Conservation (phyloP, 2,113 vertebrate species). For the Hippocampus comes region DNA sequence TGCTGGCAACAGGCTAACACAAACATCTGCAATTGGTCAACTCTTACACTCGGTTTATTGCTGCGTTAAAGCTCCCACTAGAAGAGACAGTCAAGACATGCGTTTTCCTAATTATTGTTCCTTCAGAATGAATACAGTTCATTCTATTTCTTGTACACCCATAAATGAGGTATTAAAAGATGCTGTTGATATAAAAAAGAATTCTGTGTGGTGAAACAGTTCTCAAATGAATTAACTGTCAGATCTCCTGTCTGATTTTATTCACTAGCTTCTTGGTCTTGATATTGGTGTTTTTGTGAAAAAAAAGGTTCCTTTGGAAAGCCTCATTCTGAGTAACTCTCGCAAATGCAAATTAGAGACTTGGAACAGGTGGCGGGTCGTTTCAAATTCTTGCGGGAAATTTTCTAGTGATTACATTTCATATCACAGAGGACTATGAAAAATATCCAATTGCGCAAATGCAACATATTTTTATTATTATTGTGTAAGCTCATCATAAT, state of each 20-base stretch:
- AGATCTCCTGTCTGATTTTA: too few species aligned
- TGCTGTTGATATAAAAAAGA: background rate
- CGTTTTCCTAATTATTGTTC: background rate
- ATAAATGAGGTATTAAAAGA: background rate
- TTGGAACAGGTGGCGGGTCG: background rate
- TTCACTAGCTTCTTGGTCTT: background rate
- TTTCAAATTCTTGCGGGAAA: background rate
- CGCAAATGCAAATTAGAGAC: background rate
- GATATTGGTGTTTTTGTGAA: background rate
- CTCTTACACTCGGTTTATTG: conserved; percentile 27
- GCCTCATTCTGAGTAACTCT: background rate
- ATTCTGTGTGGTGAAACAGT: too few species aligned
- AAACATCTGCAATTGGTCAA: conserved; percentile 46
- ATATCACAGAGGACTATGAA: too few species aligned
- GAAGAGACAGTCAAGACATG: background rate
- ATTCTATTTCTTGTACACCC: background rate
- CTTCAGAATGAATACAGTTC: background rate
- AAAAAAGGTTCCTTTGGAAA: background rate
- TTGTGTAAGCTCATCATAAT: background rate
- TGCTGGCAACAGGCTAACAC: conserved; percentile 16
- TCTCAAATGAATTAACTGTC: too few species aligned
- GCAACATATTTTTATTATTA: too few species aligned
- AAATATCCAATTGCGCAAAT: too few species aligned
- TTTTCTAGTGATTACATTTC: too few species aligned
- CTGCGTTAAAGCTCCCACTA: background rate